Evolutionary conservation across 1,140 invertebrate genomes (phyloP).

Genomic region (Lepidurus apus): DNA sequence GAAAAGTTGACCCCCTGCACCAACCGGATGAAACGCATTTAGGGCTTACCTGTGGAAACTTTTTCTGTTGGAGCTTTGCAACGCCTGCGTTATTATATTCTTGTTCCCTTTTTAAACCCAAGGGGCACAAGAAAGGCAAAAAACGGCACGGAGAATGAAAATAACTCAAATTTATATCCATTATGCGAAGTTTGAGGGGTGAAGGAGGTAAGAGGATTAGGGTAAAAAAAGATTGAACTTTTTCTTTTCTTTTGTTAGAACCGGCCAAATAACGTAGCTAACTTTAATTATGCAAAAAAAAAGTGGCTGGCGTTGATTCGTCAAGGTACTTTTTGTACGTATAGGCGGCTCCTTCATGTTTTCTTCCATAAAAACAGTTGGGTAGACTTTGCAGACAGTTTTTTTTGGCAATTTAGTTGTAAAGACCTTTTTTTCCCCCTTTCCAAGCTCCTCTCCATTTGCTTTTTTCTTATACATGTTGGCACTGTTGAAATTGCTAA

Average conservation of each 20-base stretch:
- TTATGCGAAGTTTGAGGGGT: constrained; percentile 4
- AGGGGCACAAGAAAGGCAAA: background rate
- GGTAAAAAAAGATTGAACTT: background rate
- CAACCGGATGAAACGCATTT: constrained; percentile 14
- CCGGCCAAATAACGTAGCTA: background rate
- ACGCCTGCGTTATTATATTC: background rate
- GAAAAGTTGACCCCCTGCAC: background rate
- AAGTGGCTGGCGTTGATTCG: background rate
- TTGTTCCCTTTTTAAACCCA: background rate
- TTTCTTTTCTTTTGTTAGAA: constrained; percentile 8
- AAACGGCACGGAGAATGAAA: background rate
- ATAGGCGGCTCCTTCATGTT: background rate
- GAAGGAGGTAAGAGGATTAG: background rate
- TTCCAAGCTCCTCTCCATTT: background rate
- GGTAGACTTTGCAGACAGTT: background rate
- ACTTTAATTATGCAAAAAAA: constrained; percentile 20
- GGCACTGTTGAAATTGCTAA: background rate
- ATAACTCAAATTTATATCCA: background rate
- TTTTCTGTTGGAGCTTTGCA: constrained; percentile 10
- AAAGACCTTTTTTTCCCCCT: background rate
- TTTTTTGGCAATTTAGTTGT: background rate
- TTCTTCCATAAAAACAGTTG: background rate
- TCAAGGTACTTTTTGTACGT: background rate
- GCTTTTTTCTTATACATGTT: background rate
- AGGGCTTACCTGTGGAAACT: constrained; percentile 6